These are phyloP conservation scores for Plebejus argus DNA, from an alignment of 2,888 invertebrate genomes.

Conservation along the genomic window DNA sequence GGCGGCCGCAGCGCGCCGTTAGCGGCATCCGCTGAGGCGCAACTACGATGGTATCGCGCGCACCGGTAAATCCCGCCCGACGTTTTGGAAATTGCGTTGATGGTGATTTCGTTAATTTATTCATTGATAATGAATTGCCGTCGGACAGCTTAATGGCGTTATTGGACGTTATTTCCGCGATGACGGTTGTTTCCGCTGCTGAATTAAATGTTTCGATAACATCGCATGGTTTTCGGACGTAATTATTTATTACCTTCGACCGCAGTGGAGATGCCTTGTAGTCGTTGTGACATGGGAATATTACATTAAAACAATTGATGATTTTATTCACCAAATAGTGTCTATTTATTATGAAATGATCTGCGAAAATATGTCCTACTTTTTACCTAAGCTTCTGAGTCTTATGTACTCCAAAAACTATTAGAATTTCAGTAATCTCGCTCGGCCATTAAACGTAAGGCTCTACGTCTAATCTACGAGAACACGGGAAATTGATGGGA, in stretches of 20 bases:
- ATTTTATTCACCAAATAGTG: no score
- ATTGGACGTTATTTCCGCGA: slow-evolving; percentile 8
- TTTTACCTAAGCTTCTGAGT: no score
- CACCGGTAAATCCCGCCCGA: slow-evolving; percentile 6
- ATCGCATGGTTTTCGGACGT: not conserved
- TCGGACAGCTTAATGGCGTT: slow-evolving; percentile 4
- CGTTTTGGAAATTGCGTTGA: slow-evolving; percentile 6
- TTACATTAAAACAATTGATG: no score
- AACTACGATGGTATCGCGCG: slow-evolving; percentile 2
- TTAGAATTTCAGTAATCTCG: not conserved
- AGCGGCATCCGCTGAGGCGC: slow-evolving; percentile 6
- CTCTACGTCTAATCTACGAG: not conserved
- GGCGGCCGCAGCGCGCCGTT: slow-evolving; percentile 4
- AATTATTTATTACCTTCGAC: not conserved
- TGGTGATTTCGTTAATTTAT: slow-evolving; percentile 16
- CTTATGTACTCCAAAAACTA: not conserved
- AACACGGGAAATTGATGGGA: not conserved
- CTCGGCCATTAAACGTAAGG: not conserved
- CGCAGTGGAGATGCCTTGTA: not conserved
- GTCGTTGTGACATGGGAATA: not conserved
- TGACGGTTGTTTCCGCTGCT: slow-evolving; percentile 1
- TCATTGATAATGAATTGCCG: not conserved
- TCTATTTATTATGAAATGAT: no score
- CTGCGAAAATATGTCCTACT: no score
- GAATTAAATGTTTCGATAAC: not conserved